Base-by-base conservation (phyloP, 2,797 vertebrate species). In the Ataeniobius toweri region DNA sequence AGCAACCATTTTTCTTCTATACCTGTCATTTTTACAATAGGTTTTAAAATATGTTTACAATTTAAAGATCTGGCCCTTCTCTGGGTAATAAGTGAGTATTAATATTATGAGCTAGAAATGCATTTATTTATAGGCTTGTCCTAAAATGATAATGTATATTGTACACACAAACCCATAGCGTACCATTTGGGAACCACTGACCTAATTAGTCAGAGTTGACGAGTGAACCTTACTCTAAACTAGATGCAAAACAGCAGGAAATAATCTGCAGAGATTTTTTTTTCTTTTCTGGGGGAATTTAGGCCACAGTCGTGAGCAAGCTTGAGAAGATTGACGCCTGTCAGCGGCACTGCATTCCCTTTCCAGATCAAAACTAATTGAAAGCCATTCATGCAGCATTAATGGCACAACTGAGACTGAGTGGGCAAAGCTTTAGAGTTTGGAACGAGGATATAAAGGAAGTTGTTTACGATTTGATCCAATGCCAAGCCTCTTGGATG, bases 311-410 rank as follows among this genome's bases (percentile, higher is more conserved):
- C 16, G 50, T 68, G 24, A 59, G 13, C 56, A 59, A 31, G 51
- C 51, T 44, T 36, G 70, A 48, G 51, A 0, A 2, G 78, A 46
- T 31, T 70, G 73, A 84, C 56, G 78, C 31, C 56, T 73, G 77
- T 75, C 73, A 69, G 36, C 53, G 55, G 41, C 61, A n/a, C 44
- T n/a, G n/a, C 26, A 53, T 1, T 18, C 59, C 2, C 56, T 74
- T 46, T 74, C 67, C 67, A 55, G 10, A 75, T 79, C 39, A 56
- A 56, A 82, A 51, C 51, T 76, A 74, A 84, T 68, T 39, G 71
- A 80, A 84, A 80, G 61, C 70, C 77, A 65, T 72, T 77, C 76
- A 74, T 70, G 82, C 82, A 56, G 83, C 22, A 73, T 70, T 65
- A 22, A 41, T 3, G 46, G 44, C 73, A n/a, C 69, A 68, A 22